Base-by-base conservation (phyloP, 1,140 invertebrate species). In the Phocides pigmalion region DNA sequence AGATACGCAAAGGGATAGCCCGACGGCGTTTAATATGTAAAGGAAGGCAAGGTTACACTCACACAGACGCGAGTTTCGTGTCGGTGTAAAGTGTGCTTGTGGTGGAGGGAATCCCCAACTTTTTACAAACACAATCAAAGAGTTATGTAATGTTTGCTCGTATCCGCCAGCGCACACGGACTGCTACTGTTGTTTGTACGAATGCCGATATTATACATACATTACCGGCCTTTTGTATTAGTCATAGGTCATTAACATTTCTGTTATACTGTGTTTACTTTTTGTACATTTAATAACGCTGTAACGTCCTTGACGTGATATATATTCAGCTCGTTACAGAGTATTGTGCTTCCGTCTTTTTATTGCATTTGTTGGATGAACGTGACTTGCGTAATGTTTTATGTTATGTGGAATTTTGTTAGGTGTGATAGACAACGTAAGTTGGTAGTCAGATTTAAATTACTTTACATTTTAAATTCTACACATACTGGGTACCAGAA, bases 81-180 rank as follows among this genome's bases (percentile, higher is more conserved):
- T 82, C 72, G 64, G 74, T 79, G 81, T 81, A 81, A 81, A 77
- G 79, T 88, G 85, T 76, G 84, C 70, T 72, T 89, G 88, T 91
- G 82, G 85, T 89, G 71, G 78, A 86, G 88, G 88, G 88, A 89
- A 86, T 91, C 84, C 88, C 88, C 88, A 87, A 89, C 82, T 89
- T 91, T 91, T 89, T 91, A 91, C 86, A 81, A 89, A 91, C 87
- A 89, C 88, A 89, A 87, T 90, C 87, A 91, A 86, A 90, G 73
- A 76, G 84, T 91, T 91, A 89, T 91, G 85, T 91, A 89, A 89
- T 87, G 85, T 87, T 86, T 86, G 84, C 76, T 79, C 83, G 85
- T 87, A 90, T 86, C 84, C 82, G 87, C 79, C 81, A 76, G 76
- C 81, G 79, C 79, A 74, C 76, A 78, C 72, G 61, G 75, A 66